These are phyloP conservation scores for Anagrus nilaparvatae DNA, from an alignment of 1,140 invertebrate species.

Conservation along the genomic window DNA sequence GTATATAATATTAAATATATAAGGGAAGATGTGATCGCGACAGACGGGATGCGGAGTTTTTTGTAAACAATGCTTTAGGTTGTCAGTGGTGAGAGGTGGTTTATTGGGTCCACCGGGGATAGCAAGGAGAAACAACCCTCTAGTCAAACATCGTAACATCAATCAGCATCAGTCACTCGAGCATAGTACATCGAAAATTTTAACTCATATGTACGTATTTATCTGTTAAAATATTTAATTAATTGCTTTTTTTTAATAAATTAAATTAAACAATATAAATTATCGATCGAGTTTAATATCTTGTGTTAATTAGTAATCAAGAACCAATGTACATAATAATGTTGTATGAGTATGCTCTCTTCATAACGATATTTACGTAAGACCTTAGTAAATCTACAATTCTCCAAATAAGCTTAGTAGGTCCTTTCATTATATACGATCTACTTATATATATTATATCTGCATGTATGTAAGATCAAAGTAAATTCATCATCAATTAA, in stretches of 20 bases:
- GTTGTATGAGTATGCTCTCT: too few relatives aligned
- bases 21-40: slow-evolving; percentile 17
- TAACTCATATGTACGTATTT: too few relatives aligned
- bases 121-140: slow-evolving; percentile 41
- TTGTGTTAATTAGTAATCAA: not conserved
- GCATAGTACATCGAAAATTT: slow-evolving; percentile 35
- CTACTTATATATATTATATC: too few relatives aligned
- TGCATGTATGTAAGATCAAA: too few relatives aligned
- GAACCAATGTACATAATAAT: slow-evolving; percentile 2
- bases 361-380: slow-evolving; percentile 12
- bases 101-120: slow-evolving; percentile 41
- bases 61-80: slow-evolving; percentile 4
- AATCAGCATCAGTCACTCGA: slow-evolving; percentile 44
- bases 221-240: too few relatives aligned
- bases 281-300: not conserved
- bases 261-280: too few relatives aligned
- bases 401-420: too few relatives aligned
- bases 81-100: slow-evolving; percentile 22
- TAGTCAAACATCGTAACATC: slow-evolving; percentile 44
- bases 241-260: too few relatives aligned
- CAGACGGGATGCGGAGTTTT: not conserved
- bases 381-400: slow-evolving; percentile 1
- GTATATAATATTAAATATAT: too few relatives aligned
- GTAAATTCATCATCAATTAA: too few relatives aligned
- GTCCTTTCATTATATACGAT: too few relatives aligned